Evolutionary conservation across 2,888 invertebrate species (phyloP).

Genomic region (Limnephilus lunatus): DNA sequence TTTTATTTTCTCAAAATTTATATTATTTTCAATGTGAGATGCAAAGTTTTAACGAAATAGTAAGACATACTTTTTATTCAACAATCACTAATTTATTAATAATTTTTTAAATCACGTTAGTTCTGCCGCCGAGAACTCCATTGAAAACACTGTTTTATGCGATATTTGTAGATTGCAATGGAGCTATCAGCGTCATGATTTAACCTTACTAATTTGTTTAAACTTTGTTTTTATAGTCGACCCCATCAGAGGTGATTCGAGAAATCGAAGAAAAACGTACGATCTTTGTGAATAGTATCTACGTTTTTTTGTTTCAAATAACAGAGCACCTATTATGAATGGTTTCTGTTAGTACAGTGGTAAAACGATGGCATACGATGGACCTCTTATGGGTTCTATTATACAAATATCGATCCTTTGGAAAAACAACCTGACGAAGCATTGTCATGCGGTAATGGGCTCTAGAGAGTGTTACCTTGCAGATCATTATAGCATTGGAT

Average conservation of each 20-base stretch:
- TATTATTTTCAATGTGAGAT: neutral
- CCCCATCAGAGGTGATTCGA: neutral
- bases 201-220: neutral
- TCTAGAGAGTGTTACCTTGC: too few species aligned
- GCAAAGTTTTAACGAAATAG: neutral
- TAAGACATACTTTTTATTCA: neutral
- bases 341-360: too few species aligned
- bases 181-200: neutral
- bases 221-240: neutral
- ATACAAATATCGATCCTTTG: neutral
- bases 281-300: neutral
- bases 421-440: too few species aligned
- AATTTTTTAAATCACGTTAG: neutral
- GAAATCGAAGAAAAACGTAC: neutral
- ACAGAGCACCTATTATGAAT: too few species aligned
- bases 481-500: too few species aligned
- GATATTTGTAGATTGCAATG: neutral
- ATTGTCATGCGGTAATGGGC: too few species aligned
- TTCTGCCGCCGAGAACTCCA: neutral
- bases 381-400: neutral
- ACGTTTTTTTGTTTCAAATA: too few species aligned
- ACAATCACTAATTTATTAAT: neutral
- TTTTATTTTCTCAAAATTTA: neutral
- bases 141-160: neutral
- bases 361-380: neutral